Evolutionary conservation across 2,888 invertebrate genomes (phyloP), one percentile per base, ranked within the genome.

Genomic region (Cephus pygmeus): DNA sequence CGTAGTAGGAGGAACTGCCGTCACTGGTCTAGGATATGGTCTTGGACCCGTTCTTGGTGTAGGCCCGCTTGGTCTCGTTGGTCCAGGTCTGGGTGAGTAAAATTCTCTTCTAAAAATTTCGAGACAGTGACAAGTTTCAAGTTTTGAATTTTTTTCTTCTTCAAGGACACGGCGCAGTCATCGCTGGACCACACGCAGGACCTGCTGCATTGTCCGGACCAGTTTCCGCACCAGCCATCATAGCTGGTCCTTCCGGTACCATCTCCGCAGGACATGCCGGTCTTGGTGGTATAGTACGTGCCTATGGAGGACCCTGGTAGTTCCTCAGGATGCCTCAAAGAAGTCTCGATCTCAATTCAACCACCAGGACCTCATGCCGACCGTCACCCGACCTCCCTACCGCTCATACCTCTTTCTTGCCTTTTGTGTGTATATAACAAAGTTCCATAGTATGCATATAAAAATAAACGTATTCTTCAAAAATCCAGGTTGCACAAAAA

Each of bases 231-330:
- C 90, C 90, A 33, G 88, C 90, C 36, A 75, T 90, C 2, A 89
- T 91, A 73, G 89, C 89, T 23, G 91, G 91, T 69, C 91, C 91
- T 31, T 91, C 91, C 34, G 91, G 91, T 40, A 87, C 87, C 81
- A 91, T 91, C 82, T 78, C 87, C 9, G 87, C 90, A 31, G 91
- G 91, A 68, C 79, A 81, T 69, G 86, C 84, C 12, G 85, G 83
- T 73, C 83, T 81, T 75, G 76, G 88, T 69, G 86, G 88, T 69
- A 84, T 90, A 35, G 75, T 86, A 68, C 87, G 84, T n/a, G 86
- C 86, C 73, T 83, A 81, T 73, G 86, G 83, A 33, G 85, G 84
- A 68, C 86, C 87, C 76, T 89, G 86, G 85, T 90, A 87, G 86
- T 83, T 33, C 11, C 9, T 1, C 34, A 69, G 31, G 75, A 68